phyloP scores from a whole-genome alignment of 2,113 vertebrate genomes.

The Nesoenas mayeri region DNA sequence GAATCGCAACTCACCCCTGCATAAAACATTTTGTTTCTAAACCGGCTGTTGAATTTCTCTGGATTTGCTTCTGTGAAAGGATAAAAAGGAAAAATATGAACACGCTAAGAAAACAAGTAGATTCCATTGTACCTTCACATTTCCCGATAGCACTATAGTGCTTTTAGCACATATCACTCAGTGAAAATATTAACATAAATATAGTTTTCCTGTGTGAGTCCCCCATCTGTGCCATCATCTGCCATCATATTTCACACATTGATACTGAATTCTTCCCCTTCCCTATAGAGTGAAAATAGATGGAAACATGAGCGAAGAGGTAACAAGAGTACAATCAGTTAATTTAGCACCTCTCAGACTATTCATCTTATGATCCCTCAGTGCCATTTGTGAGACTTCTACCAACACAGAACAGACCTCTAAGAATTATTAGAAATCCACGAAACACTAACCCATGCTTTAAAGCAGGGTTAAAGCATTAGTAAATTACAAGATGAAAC shows the following conservation, averaged over 20 bases:
- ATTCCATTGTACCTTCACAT: neutral
- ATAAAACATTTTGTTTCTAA: conserved; percentile 98
- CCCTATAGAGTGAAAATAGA: neutral
- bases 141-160: neutral
- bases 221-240: neutral
- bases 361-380: neutral
- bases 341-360: neutral
- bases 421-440: neutral
- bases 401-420: neutral
- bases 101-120: neutral
- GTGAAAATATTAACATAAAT: neutral
- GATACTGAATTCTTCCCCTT: neutral
- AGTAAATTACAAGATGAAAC: neutral
- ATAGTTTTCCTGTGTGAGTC: neutral
- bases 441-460: neutral
- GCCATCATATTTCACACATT: neutral
- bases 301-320: neutral
- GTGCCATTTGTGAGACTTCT: neutral
- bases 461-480: neutral
- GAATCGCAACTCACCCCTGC: conserved; percentile 86
- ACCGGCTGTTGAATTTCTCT: conserved; percentile 96
- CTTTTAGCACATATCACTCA: neutral
- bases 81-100: conserved; percentile 12
- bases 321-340: neutral
- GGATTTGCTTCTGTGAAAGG: conserved; percentile 90